A percentile compares a stretch with the other conserved stretches of the same genome.
phyloP scores from a whole-genome alignment of 2,888 invertebrate species.

The Heliconius hortense region DNA sequence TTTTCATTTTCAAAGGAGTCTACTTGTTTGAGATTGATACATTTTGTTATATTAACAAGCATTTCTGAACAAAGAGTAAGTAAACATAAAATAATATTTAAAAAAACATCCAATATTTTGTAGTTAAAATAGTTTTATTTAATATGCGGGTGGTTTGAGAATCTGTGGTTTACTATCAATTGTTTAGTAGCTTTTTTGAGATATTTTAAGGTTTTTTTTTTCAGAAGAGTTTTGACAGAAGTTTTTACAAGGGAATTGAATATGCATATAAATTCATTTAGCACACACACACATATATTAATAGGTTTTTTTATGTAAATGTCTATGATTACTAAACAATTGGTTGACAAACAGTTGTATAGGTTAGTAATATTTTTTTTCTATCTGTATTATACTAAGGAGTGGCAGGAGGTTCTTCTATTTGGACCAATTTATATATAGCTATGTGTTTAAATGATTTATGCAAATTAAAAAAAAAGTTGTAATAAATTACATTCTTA shows the following conservation, averaged over 20 bases:
- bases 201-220: not conserved
- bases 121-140: constrained; percentile 8
- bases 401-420: not conserved
- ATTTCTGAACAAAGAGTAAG: not conserved
- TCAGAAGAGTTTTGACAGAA: not conserved
- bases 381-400: not conserved
- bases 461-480: not conserved
- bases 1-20: too few species aligned
- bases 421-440: not conserved
- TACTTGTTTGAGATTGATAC: too few species aligned
- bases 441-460: constrained; percentile 17
- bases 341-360: constrained; percentile 8
- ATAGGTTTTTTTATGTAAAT: not conserved
- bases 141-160: constrained; percentile 66
- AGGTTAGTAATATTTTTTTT: constrained; percentile 3
- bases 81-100: not conserved
- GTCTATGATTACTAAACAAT: constrained; percentile 12
- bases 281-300: too few species aligned
- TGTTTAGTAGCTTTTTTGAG: not conserved
- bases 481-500: not conserved
- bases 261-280: not conserved
- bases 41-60: too few species aligned
- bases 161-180: not conserved
- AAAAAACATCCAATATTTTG: not conserved
- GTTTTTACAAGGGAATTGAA: not conserved